Evolutionary conservation across 2,888 invertebrate species (phyloP), one percentile per base, ranked within the genome.

Genomic region (Agrypnus murinus): DNA sequence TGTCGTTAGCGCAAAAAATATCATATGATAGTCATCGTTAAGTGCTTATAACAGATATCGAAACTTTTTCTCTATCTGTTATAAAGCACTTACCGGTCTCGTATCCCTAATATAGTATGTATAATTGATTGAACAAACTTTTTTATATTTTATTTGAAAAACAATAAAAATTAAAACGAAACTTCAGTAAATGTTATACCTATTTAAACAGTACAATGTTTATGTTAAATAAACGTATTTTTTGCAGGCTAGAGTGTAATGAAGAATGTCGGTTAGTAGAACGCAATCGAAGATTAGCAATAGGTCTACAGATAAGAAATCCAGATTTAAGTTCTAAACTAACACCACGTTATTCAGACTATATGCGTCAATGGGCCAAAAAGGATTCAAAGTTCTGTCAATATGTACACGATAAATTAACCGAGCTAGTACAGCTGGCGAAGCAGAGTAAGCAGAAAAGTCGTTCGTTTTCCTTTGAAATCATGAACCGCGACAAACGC

Each of bases 401-500:
- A 78, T 90, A 90, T 82, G 89, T 97, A 15, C 96, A 98, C 84
- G 94, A 95, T 73, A 91, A 91, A 69, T 88, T 98, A 19, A 91
- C 92, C 0, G 94, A 95, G 75, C 88, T 98, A 48, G 97, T 98
- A 14, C 93, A 95, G 79, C 87, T 93, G 69, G 94, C 97, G 2
- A 96, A 97, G 86, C 93, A 93, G 88, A 95, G 93, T 79, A 84
- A 84, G 71, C 85, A 85, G 64, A 84, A 84, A 67, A 84, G 84
- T 69, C 79, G 85, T n/a, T 81, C 84, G 2, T 93, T 95, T 84
- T 95, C 96, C 8, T 98, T 98, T 85, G 95, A 95, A 14, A 92
- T 94, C 1, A 97, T 98, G 97, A 97, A 96, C 85, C 89, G 94
- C 48, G 95, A 96, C 79, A 97, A 97, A 85, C 89, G 98, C 0